phyloP scores from a whole-genome alignment of 92 coral and sea anemone species.

The Anthopleura xanthogrammica region DNA sequence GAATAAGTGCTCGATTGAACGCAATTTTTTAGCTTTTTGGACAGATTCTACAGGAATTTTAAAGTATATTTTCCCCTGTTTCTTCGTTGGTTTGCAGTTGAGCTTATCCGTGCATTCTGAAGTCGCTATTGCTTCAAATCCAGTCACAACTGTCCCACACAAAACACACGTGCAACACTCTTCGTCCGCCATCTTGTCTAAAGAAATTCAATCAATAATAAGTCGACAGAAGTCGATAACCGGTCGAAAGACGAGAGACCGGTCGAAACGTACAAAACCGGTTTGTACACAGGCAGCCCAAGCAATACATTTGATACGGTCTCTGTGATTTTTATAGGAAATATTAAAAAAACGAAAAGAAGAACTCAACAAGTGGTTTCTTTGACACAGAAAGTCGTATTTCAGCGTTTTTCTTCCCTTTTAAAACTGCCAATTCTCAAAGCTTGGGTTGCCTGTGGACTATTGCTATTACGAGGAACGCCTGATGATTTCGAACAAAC shows the following conservation, averaged over 20 bases:
- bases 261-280: no score
- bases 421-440: no score
- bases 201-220: neutral
- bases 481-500: no score
- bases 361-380: no score
- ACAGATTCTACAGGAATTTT: slow-evolving; percentile 58
- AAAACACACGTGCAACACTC: slow-evolving; percentile 42
- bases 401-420: no score
- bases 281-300: no score
- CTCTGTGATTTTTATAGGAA: no score
- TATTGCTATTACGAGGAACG: no score
- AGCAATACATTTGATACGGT: no score
- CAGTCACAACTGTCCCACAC: slow-evolving; percentile 90
- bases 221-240: neutral
- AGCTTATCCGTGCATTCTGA: slow-evolving; percentile 84
- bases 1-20: slow-evolving; percentile 86
- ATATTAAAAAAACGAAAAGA: no score
- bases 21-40: slow-evolving; percentile 52
- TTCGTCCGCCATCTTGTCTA: slow-evolving; percentile 69
- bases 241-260: neutral
- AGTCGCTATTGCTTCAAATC: slow-evolving; percentile 80
- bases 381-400: no score
- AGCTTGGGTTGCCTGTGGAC: no score
- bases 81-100: slow-evolving; percentile 53
- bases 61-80: slow-evolving; percentile 83